A percentile compares a stretch with the other conserved stretches of the same genome.
Evolutionary conservation across 2,888 invertebrate genomes (phyloP).

Genomic region (Lochmaea crataegi): DNA sequence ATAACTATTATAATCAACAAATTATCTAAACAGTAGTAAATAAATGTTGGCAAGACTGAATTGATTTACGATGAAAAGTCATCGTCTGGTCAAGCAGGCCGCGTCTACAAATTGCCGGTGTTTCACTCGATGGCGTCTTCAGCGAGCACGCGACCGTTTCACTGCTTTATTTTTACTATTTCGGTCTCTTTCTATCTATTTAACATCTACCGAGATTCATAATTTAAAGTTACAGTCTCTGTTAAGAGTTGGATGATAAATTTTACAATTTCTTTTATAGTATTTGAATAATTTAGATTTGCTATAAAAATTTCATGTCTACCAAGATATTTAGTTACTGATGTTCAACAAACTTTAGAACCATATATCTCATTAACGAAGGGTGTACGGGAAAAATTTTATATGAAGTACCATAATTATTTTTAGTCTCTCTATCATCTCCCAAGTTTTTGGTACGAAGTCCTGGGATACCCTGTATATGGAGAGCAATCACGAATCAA

Average conservation of each 20-base stretch:
- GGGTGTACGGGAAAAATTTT: too few relatives aligned
- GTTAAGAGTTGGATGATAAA: background rate
- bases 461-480: too few relatives aligned
- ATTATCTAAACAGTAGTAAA: constrained; percentile 14
- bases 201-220: background rate
- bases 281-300: background rate
- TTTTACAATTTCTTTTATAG: background rate
- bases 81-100: constrained; percentile 27
- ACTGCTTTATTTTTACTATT: constrained; percentile 13
- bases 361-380: too few relatives aligned
- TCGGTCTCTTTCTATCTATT: constrained; percentile 4
- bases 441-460: too few relatives aligned
- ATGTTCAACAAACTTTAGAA: too few relatives aligned
- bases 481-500: too few relatives aligned
- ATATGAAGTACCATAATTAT: too few relatives aligned
- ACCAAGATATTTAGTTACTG: too few relatives aligned
- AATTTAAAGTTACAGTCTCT: background rate
- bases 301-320: too few relatives aligned
- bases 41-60: constrained; percentile 21
- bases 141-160: constrained; percentile 28
- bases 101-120: constrained; percentile 25
- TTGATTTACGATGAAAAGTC: constrained; percentile 30
- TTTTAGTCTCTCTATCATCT: too few relatives aligned
- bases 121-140: constrained; percentile 28
- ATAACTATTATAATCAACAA: constrained; percentile 7